Conservation (phyloP, 2,888 invertebrate species). For the Archips xylosteana region DNA sequence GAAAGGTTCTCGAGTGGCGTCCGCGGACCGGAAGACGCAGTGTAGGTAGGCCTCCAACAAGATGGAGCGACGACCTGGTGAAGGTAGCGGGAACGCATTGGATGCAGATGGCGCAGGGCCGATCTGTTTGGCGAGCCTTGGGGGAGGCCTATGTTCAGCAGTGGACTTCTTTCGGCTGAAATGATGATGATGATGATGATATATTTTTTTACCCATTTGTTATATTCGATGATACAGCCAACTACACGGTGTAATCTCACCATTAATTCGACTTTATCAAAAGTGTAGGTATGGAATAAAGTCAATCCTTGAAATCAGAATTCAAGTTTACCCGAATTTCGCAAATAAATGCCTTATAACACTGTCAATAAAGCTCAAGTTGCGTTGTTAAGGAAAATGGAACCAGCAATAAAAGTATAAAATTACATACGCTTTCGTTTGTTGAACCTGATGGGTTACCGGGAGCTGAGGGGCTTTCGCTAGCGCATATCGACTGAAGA, state of each 20-base stretch:
- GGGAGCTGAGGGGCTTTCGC: slow-evolving; percentile 16
- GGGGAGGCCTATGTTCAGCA: too few relatives aligned
- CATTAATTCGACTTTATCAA: background rate
- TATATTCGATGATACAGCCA: too few relatives aligned
- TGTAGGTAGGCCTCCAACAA: too few relatives aligned
- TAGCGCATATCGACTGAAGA: slow-evolving; percentile 8
- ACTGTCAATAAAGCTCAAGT: slow-evolving; percentile 23
- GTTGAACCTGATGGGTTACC: slow-evolving; percentile 46
- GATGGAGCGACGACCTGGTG: too few relatives aligned
- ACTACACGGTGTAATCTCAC: background rate
- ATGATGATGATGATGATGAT: too few relatives aligned
- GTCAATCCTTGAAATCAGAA: background rate
- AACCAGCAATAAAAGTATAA: slow-evolving; percentile 46
- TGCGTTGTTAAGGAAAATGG: slow-evolving; percentile 24
- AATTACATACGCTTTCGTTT: slow-evolving; percentile 49
- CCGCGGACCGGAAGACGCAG: too few relatives aligned
- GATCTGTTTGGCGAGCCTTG: too few relatives aligned
- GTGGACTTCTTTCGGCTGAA: too few relatives aligned
- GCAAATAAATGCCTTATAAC: slow-evolving; percentile 22
- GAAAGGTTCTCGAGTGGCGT: too few relatives aligned
- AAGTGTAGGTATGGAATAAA: background rate
- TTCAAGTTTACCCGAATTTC: background rate
- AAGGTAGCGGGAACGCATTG: too few relatives aligned
- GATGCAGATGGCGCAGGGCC: too few relatives aligned
- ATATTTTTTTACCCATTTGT: too few relatives aligned